These are phyloP conservation scores for Tachina fera DNA, from an alignment of 2,888 invertebrate genomes.

Conservation along the genomic window DNA sequence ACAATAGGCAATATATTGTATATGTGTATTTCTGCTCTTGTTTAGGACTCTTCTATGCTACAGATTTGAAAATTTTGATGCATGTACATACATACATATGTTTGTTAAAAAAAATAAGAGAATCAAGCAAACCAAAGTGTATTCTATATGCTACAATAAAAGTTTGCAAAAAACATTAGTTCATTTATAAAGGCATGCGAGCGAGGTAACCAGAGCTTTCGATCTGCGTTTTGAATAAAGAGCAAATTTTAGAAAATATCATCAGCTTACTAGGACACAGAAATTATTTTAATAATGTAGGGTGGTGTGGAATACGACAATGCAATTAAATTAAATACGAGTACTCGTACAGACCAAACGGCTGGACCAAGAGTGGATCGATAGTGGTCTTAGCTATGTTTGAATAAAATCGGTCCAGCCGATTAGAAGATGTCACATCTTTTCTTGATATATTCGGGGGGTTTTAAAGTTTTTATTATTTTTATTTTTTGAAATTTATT, in stretches of 20 bases:
- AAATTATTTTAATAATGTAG: no score
- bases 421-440: no score
- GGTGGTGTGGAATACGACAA: no score
- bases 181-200: slow-evolving; percentile 26
- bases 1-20: slow-evolving; percentile 55
- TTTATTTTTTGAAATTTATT: no score
- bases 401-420: no score
- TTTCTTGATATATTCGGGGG: no score
- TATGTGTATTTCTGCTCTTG: slow-evolving; percentile 28
- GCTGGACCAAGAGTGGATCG: no score
- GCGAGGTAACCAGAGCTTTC: not conserved
- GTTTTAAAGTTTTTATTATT: no score
- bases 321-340: no score
- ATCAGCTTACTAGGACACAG: no score
- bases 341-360: no score
- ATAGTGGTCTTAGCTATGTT: no score
- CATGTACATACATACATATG: not conserved
- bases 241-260: not conserved
- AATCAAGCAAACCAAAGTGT: slow-evolving; percentile 56
- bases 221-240: not conserved
- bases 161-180: slow-evolving; percentile 43
- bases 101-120: not conserved
- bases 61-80: slow-evolving; percentile 44
- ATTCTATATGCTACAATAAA: slow-evolving; percentile 54
- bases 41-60: slow-evolving; percentile 31